Percentiles rank a stretch among this genome's conserved stretches.
phyloP scores from a whole-genome alignment of 2,888 invertebrate genomes.

The Cancer borealis region DNA sequence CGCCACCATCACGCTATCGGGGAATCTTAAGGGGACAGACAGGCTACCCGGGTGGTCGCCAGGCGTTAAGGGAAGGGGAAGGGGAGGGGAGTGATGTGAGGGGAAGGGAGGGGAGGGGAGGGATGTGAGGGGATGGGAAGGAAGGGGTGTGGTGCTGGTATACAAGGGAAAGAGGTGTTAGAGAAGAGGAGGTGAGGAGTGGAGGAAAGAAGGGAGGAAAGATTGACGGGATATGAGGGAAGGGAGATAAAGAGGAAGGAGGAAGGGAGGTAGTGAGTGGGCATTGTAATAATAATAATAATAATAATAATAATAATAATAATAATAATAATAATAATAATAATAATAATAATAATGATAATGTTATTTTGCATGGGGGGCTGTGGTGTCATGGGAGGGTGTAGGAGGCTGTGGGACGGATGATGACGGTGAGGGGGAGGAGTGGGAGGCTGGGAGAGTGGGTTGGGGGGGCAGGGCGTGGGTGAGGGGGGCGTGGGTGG shows the following conservation, averaged over 20 bases:
- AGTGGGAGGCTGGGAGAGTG: too few species aligned
- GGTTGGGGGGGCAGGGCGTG: background rate
- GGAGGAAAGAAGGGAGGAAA: background rate
- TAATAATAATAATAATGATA: background rate
- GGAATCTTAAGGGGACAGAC: background rate
- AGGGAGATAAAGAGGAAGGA: background rate
- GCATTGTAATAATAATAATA: background rate
- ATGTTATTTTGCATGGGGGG: too few species aligned
- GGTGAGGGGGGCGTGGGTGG: background rate
- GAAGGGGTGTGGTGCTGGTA: background rate
- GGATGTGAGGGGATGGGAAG: background rate
- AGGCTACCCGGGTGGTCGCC: background rate
- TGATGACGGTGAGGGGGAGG: background rate
- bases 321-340: background rate
- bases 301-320: background rate
- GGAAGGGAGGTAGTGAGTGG: background rate
- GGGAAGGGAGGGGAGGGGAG: too few species aligned
- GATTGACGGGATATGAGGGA: background rate
- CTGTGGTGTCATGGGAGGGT: too few species aligned
- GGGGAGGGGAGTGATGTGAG: background rate
- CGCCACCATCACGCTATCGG: background rate
- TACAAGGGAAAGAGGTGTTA: background rate
- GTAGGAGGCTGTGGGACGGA: too few species aligned
- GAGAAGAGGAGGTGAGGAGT: background rate
- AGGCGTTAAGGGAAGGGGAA: background rate